phyloP scores from a whole-genome alignment of 2,797 vertebrate species.

The Xenentodon cancila region DNA sequence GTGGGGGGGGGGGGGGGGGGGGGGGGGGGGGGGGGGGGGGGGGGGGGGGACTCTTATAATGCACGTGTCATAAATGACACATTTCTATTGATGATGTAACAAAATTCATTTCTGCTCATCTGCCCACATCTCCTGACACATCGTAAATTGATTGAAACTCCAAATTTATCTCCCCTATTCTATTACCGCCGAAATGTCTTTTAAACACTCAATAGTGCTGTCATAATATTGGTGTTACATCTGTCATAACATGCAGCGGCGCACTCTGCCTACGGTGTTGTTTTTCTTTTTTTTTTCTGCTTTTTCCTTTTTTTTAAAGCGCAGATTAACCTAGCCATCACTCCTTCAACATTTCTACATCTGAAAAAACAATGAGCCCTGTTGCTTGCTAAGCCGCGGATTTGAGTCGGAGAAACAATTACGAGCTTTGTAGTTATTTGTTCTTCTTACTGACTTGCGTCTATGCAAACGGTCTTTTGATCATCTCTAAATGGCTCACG shows the following conservation, averaged over 20 bases:
- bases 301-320: conserved; percentile 5
- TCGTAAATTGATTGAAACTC: conserved; percentile 55
- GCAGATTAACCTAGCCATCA: conserved; percentile 42
- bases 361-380: conserved; percentile 21
- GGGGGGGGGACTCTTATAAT: conserved; percentile 5
- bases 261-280: conserved; percentile 42
- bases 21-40: no score
- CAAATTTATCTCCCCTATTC: conserved; percentile 40
- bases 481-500: background rate
- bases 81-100: conserved; percentile 34
- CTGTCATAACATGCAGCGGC: conserved; percentile 67
- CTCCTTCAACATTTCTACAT: conserved; percentile 31
- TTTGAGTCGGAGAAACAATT: conserved; percentile 8
- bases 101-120: conserved; percentile 40
- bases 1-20: no score
- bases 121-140: conserved; percentile 27
- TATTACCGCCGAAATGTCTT: conserved; percentile 54
- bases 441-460: no score
- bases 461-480: no score
- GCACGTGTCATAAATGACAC: conserved; percentile 24
- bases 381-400: background rate
- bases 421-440: background rate
- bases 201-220: conserved; percentile 56
- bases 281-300: background rate
- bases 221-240: conserved; percentile 74